These are phyloP conservation scores for Scelioninae gen. 1 DNA, from an alignment of 2,888 invertebrate species.

Conservation along the genomic window DNA sequence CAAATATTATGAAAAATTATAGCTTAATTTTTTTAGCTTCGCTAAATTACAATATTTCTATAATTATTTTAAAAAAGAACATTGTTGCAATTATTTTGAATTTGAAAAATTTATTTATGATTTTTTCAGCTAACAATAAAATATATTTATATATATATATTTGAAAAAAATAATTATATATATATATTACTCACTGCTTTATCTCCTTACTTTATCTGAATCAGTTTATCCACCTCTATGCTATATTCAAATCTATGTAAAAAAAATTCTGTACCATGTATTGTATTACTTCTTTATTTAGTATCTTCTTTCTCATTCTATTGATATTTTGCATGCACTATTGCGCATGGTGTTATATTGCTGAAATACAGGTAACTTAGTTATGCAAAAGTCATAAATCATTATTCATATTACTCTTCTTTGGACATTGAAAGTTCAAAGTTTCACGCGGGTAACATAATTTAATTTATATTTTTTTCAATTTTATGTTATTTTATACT, in stretches of 20 bases:
- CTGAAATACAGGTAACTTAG: conserved; percentile 34
- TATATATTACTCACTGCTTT: no score
- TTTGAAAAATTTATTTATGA: no score
- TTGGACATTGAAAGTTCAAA: conserved; percentile 40
- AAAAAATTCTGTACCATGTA: conserved; percentile 8
- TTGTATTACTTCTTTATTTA: background rate
- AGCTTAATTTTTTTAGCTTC: no score
- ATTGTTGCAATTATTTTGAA: no score
- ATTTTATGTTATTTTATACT: no score
- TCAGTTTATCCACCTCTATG: background rate
- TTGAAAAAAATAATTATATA: no score
- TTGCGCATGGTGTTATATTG: conserved; percentile 53
- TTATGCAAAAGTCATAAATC: conserved; percentile 36
- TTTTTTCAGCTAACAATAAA: no score
- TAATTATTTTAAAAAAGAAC: no score
- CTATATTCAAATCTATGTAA: background rate
- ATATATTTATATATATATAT: no score
- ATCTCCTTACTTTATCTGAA: background rate
- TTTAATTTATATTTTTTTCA: no score
- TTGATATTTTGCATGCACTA: conserved; percentile 25
- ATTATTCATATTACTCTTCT: conserved; percentile 25
- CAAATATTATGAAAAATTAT: no score
- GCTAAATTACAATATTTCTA: no score
- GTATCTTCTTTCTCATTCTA: conserved; percentile 4
- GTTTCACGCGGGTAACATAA: background rate